Evolutionary conservation across 2,113 vertebrate species (phyloP).

Genomic region (Corythornis madagascariensis): DNA sequence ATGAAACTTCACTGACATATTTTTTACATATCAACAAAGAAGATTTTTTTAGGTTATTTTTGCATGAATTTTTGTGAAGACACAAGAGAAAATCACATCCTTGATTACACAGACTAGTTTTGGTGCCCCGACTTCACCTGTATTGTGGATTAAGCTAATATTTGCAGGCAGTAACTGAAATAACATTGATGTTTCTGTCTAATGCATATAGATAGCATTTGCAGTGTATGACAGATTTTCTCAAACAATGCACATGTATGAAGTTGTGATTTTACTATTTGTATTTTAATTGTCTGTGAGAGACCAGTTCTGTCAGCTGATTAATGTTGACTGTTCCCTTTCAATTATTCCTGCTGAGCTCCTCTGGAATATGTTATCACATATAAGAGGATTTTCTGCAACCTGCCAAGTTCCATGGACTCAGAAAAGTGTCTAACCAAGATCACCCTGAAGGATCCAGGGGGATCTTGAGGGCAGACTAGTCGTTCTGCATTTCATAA

Average conservation of each 20-base stretch:
- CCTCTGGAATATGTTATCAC: not conserved
- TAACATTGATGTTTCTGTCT: not conserved
- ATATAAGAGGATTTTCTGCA: not conserved
- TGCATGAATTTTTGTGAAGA: not conserved
- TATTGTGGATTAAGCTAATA: not conserved
- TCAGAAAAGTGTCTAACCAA: not conserved
- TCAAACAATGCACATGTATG: not conserved
- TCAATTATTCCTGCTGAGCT: not conserved
- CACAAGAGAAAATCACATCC: not conserved
- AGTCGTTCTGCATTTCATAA: not conserved
- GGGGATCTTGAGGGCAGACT: not conserved
- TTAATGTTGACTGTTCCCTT: not conserved
- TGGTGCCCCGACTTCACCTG: not conserved
- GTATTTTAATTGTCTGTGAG: not conserved
- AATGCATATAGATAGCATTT: not conserved
- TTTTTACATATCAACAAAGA: not conserved
- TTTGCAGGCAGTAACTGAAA: not conserved
- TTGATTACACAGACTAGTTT: not conserved
- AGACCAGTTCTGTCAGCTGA: not conserved
- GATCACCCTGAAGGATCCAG: not conserved
- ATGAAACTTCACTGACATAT: not conserved
- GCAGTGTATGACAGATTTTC: not conserved
- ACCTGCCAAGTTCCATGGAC: not conserved
- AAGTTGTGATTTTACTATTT: not conserved
- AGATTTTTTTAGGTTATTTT: not conserved